Conservation (phyloP, 1,140 invertebrate species). For the Brachionus angularis region DNA sequence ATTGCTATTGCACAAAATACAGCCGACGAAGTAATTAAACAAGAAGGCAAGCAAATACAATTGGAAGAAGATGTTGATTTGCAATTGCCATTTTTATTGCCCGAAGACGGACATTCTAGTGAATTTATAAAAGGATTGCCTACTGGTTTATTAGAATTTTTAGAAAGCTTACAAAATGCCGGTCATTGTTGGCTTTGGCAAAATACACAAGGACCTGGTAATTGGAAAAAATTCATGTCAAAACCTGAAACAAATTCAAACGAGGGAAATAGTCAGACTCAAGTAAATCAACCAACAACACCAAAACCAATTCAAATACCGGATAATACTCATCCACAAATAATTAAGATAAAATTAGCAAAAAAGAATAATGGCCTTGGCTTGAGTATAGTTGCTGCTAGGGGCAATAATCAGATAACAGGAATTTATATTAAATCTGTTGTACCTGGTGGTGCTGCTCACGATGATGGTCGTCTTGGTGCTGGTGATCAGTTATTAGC, state of each 20-base stretch:
- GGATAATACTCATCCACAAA: background rate
- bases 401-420: constrained; percentile 81
- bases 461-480: constrained; percentile 80
- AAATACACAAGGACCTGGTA: constrained; percentile 1
- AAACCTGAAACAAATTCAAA: background rate
- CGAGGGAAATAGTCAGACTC: background rate
- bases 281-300: background rate
- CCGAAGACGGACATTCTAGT: constrained; percentile 95
- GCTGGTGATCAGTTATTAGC: constrained; percentile 94
- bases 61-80: constrained; percentile 77
- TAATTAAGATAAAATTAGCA: constrained; percentile 22
- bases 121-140: constrained; percentile 88
- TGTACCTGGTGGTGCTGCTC: constrained; percentile 87
- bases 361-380: constrained; percentile 43
- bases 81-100: constrained; percentile 81
- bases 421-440: constrained; percentile 98
- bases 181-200: constrained; percentile 53
- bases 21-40: constrained; percentile 80
- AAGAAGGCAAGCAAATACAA: constrained; percentile 78
- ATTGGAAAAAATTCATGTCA: constrained; percentile 44
- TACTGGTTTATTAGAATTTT: constrained; percentile 82
- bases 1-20: constrained; percentile 80
- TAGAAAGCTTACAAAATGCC: constrained; percentile 76
- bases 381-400: constrained; percentile 44
- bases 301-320: background rate